Base-by-base conservation (phyloP, 37 sponge, comb jelly and placozoan genomes). In the Geodia barretti region DNA sequence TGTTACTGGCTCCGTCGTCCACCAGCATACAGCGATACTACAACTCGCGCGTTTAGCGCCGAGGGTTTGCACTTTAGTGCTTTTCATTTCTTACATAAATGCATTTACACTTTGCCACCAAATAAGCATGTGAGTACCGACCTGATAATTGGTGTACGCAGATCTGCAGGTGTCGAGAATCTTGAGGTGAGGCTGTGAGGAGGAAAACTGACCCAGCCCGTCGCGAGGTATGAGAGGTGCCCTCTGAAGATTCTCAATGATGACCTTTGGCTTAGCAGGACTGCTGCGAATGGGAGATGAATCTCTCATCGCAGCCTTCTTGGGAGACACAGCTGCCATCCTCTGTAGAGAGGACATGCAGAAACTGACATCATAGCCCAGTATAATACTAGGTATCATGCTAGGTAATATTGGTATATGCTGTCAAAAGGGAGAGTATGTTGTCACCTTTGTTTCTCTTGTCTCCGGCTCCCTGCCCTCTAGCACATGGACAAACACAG, bases 91-190 rank as follows among this genome's bases (percentile, higher is more conserved):
- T n/a, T n/a, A n/a, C n/a, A n/a, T n/a, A n/a, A n/a, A n/a, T n/a
- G n/a, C n/a, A n/a, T n/a, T n/a, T n/a, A n/a, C n/a, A n/a, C n/a
- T n/a, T n/a, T n/a, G n/a, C n/a, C n/a, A n/a, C n/a, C n/a, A n/a
- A n/a, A n/a, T n/a, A n/a, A n/a, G n/a, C n/a, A n/a, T n/a, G n/a
- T n/a, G n/a, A n/a, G n/a, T n/a, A n/a, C n/a, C n/a, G 30, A 87
- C 84, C 78, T 81, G 81, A 38, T 84, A 92, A 68, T 84, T 88
- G 11, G 74, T 87, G 62, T 88, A 92, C 9, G 88, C 88, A 28
- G 88, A 75, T 69, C 75, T 87, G 42, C 89, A 66, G 3, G 85
- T 81, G 63, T 88, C 85, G 11, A 68, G 72, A 34, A 92, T 38
- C 77, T 81, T 92, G 41, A 81, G 25, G 72, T 76, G 88, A 61